phyloP scores from a whole-genome alignment of 2,113 vertebrate species.

The Apus apus region DNA sequence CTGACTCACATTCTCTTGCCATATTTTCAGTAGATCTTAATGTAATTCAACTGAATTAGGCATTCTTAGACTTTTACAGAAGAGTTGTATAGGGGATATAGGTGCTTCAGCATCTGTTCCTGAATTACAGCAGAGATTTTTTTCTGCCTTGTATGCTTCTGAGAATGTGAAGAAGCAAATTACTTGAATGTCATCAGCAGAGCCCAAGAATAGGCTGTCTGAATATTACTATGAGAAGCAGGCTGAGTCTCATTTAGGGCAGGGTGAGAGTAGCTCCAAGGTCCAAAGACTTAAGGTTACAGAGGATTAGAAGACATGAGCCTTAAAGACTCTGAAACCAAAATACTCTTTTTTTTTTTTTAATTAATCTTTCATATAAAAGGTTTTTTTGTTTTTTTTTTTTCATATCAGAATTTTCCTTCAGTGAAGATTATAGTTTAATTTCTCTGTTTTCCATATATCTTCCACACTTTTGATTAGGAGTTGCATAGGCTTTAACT shows the following conservation, averaged over 20 bases:
- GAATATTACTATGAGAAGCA: background rate
- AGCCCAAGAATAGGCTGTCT: background rate
- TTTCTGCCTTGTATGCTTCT: background rate
- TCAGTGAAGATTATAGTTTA: background rate
- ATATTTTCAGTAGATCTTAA: constrained; percentile 1
- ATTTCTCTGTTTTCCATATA: background rate
- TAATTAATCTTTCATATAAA: background rate
- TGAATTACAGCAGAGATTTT: background rate
- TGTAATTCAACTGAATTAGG: background rate
- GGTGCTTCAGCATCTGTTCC: background rate
- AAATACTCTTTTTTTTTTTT: background rate
- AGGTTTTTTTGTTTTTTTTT: background rate
- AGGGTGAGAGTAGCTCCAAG: background rate
- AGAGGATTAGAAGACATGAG: background rate
- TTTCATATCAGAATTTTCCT: background rate
- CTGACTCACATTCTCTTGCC: background rate
- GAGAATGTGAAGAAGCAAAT: background rate
- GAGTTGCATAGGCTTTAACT: background rate
- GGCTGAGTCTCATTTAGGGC: background rate
- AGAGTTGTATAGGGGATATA: background rate
- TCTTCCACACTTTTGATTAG: background rate
- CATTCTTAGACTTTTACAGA: background rate
- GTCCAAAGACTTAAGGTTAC: background rate
- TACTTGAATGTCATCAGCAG: background rate
- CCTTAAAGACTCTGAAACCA: background rate